These are phyloP conservation scores for Alcedo atthis DNA, from an alignment of 2,797 vertebrate species.

Conservation along the genomic window DNA sequence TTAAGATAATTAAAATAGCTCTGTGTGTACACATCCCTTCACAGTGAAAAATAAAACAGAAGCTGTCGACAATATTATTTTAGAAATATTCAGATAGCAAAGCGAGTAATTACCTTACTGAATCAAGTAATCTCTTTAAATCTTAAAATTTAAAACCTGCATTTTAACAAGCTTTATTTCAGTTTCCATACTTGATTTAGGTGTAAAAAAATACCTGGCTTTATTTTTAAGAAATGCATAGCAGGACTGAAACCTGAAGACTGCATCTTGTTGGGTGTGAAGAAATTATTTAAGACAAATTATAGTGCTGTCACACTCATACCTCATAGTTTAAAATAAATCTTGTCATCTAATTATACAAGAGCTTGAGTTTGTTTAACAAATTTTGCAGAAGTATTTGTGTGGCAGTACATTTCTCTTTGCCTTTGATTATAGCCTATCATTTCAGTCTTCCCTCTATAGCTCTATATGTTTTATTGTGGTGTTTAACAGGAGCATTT, in stretches of 20 bases:
- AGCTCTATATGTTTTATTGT: background rate
- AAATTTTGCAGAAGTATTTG: conserved; percentile 63
- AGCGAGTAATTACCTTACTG: conserved; percentile 55
- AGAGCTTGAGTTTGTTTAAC: conserved; percentile 73
- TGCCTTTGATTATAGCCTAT: conserved; percentile 31
- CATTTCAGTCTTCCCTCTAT: background rate
- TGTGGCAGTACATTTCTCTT: conserved; percentile 21
- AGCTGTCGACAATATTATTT: conserved; percentile 43
- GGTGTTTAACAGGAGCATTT: conserved; percentile 36
- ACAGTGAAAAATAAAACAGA: background rate
- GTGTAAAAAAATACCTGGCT: conserved; percentile 44
- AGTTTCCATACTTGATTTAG: conserved; percentile 58
- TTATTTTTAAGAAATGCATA: conserved; percentile 47
- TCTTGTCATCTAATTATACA: conserved; percentile 78
- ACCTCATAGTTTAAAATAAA: conserved; percentile 75
- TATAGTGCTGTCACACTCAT: conserved; percentile 75
- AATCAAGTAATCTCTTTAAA: conserved; percentile 59
- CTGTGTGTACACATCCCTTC: background rate
- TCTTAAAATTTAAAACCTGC: conserved; percentile 45
- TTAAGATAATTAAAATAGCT: background rate
- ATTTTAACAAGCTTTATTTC: conserved; percentile 47
- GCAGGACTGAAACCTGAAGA: conserved; percentile 58
- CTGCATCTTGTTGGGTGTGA: conserved; percentile 55
- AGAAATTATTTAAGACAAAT: conserved; percentile 77
- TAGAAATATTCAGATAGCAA: conserved; percentile 45